Evolutionary conservation across 2,888 invertebrate genomes (phyloP).

Genomic region (Charanyca ferruginea): DNA sequence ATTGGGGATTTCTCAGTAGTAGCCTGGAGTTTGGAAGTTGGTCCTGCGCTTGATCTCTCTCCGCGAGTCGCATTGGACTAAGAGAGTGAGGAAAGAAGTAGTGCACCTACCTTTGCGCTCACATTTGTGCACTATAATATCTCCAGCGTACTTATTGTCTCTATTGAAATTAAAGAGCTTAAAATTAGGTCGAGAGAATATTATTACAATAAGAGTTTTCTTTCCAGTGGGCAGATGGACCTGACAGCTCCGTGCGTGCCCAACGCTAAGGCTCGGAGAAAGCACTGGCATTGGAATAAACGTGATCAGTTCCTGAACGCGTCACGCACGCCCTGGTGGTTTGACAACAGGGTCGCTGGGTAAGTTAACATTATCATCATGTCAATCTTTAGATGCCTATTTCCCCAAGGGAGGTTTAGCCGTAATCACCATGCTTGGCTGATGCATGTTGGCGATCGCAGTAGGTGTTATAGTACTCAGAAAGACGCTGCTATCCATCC

Average conservation of each 20-base stretch:
- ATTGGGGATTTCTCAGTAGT: background rate
- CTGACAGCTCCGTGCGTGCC: conserved; percentile 80
- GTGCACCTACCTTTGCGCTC: too few species aligned
- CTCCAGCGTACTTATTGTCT: too few species aligned
- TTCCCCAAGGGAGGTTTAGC: too few species aligned
- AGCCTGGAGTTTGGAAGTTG: background rate
- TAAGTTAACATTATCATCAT: conserved; percentile 57
- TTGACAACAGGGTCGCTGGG: conserved; percentile 78
- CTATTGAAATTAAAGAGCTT: background rate
- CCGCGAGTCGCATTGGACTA: too few species aligned
- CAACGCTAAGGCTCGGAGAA: conserved; percentile 75
- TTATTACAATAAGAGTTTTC: background rate
- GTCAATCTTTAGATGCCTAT: too few species aligned
- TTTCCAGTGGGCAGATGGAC: conserved; percentile 82
- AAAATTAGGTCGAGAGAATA: background rate
- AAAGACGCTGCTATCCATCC: too few species aligned
- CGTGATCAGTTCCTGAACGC: conserved; percentile 76
- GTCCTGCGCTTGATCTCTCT: too few species aligned
- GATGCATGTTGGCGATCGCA: too few species aligned
- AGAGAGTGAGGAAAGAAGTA: too few species aligned
- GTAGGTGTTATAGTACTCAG: too few species aligned
- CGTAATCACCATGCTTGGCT: too few species aligned
- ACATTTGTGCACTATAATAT: too few species aligned
- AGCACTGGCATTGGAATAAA: conserved; percentile 80
- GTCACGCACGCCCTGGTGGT: conserved; percentile 79